Base-by-base conservation (phyloP, 2,797 vertebrate genomes). In the Argentina silus region DNA sequence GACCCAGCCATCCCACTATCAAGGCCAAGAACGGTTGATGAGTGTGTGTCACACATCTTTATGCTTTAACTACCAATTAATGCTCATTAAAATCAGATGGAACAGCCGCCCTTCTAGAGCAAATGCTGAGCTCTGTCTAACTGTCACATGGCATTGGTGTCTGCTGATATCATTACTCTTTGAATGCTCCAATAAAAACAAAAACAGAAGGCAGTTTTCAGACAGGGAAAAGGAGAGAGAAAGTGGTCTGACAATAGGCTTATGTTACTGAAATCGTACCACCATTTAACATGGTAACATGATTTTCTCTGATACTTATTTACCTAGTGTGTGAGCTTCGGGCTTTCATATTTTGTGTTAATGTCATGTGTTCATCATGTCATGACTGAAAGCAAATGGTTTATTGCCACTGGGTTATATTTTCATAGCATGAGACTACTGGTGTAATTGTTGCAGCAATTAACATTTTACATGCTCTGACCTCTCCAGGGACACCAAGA, bases 11-110 rank as follows among this genome's bases (percentile, higher is more conserved):
- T 21, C 15, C 48, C 62, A 7, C 27, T 14, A 9, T 42, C 11
- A 62, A 21, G 50, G 56, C 47, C 42, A 70, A 69, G 15, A 71
- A 57, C 60, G 1, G 55, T 55, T 17, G 9, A 67, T 55, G 3
- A 3, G 3, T 53, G 19, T 67, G 50, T 59, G 59, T 72, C 70
- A 69, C 61, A 71, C 61, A 59, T 66, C 42, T 72, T 66, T 68
- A 7, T 14, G 21, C 43, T 47, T 74, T 47, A 72, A 69, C 17
- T 68, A 64, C 55, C 62, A 73, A 80, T 76, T 76, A 73, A 67
- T 66, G 67, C 56, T 77, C 15, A 77, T 77, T 76, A 76, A 56
- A 73, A 70, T 73, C 74, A 70, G 62, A 51, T 12, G 12, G 17
- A 53, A 27, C 3, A 7, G 36, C 15, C 21, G 27, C n/a, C 53